phyloP scores from a whole-genome alignment of 92 coral and sea anemone species.

The Bergia puertoricense region DNA sequence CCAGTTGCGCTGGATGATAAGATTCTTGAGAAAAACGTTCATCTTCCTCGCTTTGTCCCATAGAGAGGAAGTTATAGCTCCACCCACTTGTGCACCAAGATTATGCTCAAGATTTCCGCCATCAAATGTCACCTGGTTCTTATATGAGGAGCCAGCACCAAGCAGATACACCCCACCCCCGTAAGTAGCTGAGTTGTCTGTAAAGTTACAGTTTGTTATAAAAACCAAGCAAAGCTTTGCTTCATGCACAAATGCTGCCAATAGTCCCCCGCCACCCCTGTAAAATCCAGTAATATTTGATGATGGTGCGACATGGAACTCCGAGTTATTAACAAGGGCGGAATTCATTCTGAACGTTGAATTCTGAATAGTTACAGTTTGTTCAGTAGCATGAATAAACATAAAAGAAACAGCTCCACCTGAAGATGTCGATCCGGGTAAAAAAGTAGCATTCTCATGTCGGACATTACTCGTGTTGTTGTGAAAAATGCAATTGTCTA shows the following conservation, averaged over 20 bases:
- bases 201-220: constrained; percentile 53
- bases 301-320: constrained; percentile 55
- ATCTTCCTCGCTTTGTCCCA: constrained; percentile 42
- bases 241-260: constrained; percentile 51
- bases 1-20: constrained; percentile 34
- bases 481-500: constrained; percentile 60
- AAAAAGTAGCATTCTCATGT: constrained; percentile 23
- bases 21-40: constrained; percentile 28
- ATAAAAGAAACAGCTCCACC: constrained; percentile 58
- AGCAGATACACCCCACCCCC: constrained; percentile 79
- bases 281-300: constrained; percentile 49
- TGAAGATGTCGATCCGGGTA: constrained; percentile 28
- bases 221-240: constrained; percentile 49
- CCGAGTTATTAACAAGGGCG: constrained; percentile 68
- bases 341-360: constrained; percentile 64
- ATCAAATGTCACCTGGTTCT: constrained; percentile 29
- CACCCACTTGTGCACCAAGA: constrained; percentile 53
- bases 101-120: constrained; percentile 31
- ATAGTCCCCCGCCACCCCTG: constrained; percentile 68
- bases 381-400: constrained; percentile 39
- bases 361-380: constrained; percentile 47
- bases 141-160: constrained; percentile 47
- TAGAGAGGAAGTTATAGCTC: constrained; percentile 37
- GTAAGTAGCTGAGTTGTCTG: constrained; percentile 71
- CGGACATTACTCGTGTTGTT: constrained; percentile 68